A percentile compares a stretch with the other conserved stretches of the same genome.
Conservation (phyloP, 2,113 vertebrate species). For the Tamias sibiricus region DNA sequence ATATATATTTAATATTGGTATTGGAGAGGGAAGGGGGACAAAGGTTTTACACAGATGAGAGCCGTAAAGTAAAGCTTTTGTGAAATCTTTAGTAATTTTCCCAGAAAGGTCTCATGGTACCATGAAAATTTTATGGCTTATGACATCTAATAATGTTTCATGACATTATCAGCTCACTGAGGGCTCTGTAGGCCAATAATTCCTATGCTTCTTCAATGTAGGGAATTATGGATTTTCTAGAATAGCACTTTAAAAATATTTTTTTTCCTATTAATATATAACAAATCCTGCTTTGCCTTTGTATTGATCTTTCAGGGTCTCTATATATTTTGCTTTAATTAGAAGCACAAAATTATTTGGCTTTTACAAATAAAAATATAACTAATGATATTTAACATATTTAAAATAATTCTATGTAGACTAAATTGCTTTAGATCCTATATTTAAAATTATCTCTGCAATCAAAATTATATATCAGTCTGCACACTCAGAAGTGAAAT, state of each 20-base stretch:
- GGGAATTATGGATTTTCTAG: not conserved
- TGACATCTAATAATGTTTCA: not conserved
- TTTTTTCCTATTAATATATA: not conserved
- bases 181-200: not conserved
- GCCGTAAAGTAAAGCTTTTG: conserved; percentile 27
- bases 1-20: no score
- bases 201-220: not conserved
- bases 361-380: not conserved
- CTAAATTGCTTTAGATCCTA: not conserved
- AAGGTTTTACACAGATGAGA: not conserved
- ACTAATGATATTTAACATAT: not conserved
- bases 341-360: not conserved
- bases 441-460: not conserved
- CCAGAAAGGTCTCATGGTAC: not conserved
- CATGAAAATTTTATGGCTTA: not conserved
- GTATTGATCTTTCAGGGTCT: not conserved
- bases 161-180: not conserved
- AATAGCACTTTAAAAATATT: not conserved
- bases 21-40: not conserved
- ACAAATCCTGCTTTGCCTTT: not conserved
- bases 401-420: not conserved
- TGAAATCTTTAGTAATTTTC: not conserved
- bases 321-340: not conserved
- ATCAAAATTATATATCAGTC: not conserved
- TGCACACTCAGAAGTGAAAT: not conserved